phyloP scores from a whole-genome alignment of 1,140 invertebrate genomes.

The Eubasilissa regina region DNA sequence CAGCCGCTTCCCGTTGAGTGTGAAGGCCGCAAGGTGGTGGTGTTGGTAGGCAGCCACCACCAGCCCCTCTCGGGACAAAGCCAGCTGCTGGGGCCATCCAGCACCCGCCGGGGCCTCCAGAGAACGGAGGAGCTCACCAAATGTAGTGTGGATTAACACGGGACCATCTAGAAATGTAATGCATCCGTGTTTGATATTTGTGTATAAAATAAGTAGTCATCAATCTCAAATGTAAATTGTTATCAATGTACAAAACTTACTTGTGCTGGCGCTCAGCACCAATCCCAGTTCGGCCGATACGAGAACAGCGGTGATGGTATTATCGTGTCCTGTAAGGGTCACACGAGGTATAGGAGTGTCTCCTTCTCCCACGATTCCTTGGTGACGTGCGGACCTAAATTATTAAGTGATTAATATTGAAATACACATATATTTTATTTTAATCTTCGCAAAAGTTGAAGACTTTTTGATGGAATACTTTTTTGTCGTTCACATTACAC shows the following conservation, averaged over 20 bases:
- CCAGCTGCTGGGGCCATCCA: slow-evolving; percentile 90
- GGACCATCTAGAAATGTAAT: slow-evolving; percentile 89
- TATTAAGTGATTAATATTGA: background rate
- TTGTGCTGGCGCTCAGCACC: slow-evolving; percentile 94
- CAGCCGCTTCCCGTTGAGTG: slow-evolving; percentile 91
- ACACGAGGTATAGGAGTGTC: slow-evolving; percentile 95
- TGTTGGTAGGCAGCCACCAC: slow-evolving; percentile 94
- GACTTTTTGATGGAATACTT: too few relatives aligned
- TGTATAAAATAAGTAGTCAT: too few relatives aligned
- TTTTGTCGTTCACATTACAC: background rate
- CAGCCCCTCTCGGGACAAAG: slow-evolving; percentile 96
- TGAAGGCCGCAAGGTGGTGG: slow-evolving; percentile 93
- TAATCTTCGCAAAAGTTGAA: too few relatives aligned
- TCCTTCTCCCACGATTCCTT: slow-evolving; percentile 96
- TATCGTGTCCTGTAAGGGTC: slow-evolving; percentile 97
- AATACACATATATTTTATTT: background rate
- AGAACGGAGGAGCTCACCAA: slow-evolving; percentile 95
- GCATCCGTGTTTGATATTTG: too few relatives aligned
- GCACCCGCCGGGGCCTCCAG: slow-evolving; percentile 87
- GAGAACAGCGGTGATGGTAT: slow-evolving; percentile 93
- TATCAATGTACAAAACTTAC: slow-evolving; percentile 72
- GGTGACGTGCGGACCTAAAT: slow-evolving; percentile 83
- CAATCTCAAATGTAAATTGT: background rate
- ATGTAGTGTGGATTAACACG: slow-evolving; percentile 97
- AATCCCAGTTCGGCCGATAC: slow-evolving; percentile 98